Evolutionary conservation across 2,888 invertebrate species (phyloP).

Genomic region (Petrophora chlorosata): DNA sequence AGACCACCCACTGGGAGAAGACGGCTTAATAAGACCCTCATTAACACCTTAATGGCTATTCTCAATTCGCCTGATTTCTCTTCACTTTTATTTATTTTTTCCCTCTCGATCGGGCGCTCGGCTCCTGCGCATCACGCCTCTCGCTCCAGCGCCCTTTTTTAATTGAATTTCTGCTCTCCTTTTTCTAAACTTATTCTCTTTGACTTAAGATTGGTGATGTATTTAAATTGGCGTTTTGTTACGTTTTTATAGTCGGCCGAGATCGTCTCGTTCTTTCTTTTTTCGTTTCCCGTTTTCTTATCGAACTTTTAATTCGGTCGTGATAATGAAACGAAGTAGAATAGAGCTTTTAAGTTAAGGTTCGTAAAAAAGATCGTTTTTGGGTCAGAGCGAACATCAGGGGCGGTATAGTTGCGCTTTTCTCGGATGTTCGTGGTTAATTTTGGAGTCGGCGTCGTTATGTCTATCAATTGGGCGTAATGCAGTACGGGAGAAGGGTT

Average conservation of each 20-base stretch:
- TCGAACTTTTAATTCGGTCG: conserved; percentile 70
- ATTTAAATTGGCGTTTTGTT: conserved; percentile 81
- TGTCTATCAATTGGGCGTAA: conserved; percentile 69
- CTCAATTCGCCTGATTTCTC: conserved; percentile 80
- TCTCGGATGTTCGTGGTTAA: conserved; percentile 46
- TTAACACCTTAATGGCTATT: conserved; percentile 83
- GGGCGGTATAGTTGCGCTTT: conserved; percentile 24
- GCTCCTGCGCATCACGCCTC: conserved; percentile 53
- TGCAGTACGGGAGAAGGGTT: conserved; percentile 51
- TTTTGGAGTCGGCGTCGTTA: conserved; percentile 61
- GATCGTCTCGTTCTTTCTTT: conserved; percentile 44
- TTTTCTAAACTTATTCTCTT: conserved; percentile 81
- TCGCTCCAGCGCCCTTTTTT: conserved; percentile 64
- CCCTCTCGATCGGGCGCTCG: conserved; percentile 54
- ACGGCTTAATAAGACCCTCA: conserved; percentile 83
- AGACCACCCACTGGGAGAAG: conserved; percentile 81
- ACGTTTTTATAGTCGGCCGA: conserved; percentile 70
- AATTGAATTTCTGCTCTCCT: conserved; percentile 77
- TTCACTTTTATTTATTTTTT: conserved; percentile 76
- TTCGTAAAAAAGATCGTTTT: conserved; percentile 17
- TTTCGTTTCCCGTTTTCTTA: conserved; percentile 54
- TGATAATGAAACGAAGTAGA: conserved; percentile 55
- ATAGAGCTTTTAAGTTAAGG: conserved; percentile 34
- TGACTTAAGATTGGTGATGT: conserved; percentile 82
- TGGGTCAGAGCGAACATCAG: conserved; percentile 11